Conservation (phyloP, 2,888 invertebrate species). For the Zygogramma bicolorata region DNA sequence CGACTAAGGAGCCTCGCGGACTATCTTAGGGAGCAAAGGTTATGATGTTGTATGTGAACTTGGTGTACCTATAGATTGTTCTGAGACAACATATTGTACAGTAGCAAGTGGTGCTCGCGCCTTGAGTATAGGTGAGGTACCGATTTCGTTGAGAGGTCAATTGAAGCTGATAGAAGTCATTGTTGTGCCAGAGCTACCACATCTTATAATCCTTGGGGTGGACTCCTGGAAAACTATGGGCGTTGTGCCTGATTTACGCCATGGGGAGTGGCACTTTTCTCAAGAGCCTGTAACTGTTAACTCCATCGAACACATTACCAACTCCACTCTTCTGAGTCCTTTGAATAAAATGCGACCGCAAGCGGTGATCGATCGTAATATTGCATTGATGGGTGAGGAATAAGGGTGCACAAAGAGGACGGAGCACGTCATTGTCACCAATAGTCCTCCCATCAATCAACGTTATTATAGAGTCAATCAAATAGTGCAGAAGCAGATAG, state of each 20-base stretch:
- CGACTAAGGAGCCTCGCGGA: background rate
- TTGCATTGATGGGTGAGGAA: slow-evolving; percentile 3
- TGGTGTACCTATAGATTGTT: background rate
- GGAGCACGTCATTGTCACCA: slow-evolving; percentile 23
- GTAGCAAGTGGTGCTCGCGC: slow-evolving; percentile 37
- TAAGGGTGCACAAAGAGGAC: background rate
- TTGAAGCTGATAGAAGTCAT: slow-evolving; percentile 33
- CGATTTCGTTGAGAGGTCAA: slow-evolving; percentile 24
- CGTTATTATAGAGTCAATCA: slow-evolving; percentile 46
- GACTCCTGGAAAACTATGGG: slow-evolving; percentile 38
- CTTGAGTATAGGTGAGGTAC: slow-evolving; percentile 25
- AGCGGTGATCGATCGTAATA: slow-evolving; percentile 10
- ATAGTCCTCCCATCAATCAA: slow-evolving; percentile 40
- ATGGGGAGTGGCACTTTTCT: slow-evolving; percentile 41
- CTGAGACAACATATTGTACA: background rate
- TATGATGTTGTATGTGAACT: background rate
- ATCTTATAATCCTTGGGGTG: slow-evolving; percentile 32
- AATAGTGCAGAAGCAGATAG: slow-evolving; percentile 34
- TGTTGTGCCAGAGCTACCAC: slow-evolving; percentile 30
- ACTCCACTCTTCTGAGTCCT: background rate
- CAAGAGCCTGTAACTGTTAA: background rate
- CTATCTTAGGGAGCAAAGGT: background rate
- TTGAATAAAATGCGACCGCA: background rate
- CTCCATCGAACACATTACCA: background rate
- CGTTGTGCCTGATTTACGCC: slow-evolving; percentile 13